Evolutionary conservation across 1,140 invertebrate genomes (phyloP).

Genomic region (Brachystomella parvula): DNA sequence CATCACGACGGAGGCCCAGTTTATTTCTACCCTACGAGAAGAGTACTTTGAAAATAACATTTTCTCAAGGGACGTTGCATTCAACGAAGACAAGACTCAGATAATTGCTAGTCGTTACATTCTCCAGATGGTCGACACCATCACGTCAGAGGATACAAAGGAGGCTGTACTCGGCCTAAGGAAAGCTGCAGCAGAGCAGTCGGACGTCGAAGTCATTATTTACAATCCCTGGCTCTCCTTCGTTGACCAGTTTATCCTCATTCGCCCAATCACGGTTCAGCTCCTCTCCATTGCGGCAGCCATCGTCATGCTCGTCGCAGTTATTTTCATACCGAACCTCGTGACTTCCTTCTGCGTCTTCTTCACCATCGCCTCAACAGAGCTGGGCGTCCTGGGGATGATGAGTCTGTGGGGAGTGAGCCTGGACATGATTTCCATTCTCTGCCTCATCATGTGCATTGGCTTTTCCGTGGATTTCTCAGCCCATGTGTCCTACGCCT

Average conservation of each 20-base stretch:
- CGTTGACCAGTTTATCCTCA: slow-evolving; percentile 91
- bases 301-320: slow-evolving; percentile 90
- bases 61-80: slow-evolving; percentile 72
- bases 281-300: slow-evolving; percentile 81
- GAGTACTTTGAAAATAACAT: slow-evolving; percentile 66
- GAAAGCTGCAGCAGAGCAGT: slow-evolving; percentile 63
- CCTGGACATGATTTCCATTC: slow-evolving; percentile 95
- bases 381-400: slow-evolving; percentile 86
- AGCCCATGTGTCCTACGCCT: slow-evolving; percentile 82
- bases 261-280: slow-evolving; percentile 83
- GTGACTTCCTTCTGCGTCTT: slow-evolving; percentile 88
- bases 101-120: slow-evolving; percentile 76
- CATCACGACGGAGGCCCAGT: slow-evolving; percentile 61
- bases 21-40: slow-evolving; percentile 66
- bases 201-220: slow-evolving; percentile 50
- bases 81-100: slow-evolving; percentile 62
- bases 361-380: slow-evolving; percentile 88
- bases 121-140: slow-evolving; percentile 82
- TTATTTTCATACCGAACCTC: slow-evolving; percentile 90
- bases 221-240: slow-evolving; percentile 91
- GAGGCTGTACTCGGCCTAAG: slow-evolving; percentile 76
- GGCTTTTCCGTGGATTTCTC: slow-evolving; percentile 96
- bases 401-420: slow-evolving; percentile 92
- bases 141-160: slow-evolving; percentile 78
- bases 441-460: slow-evolving; percentile 96